Evolutionary conservation across 2,888 invertebrate genomes (phyloP), one percentile per base, ranked within the genome.

Genomic region (Suillia variegata): DNA sequence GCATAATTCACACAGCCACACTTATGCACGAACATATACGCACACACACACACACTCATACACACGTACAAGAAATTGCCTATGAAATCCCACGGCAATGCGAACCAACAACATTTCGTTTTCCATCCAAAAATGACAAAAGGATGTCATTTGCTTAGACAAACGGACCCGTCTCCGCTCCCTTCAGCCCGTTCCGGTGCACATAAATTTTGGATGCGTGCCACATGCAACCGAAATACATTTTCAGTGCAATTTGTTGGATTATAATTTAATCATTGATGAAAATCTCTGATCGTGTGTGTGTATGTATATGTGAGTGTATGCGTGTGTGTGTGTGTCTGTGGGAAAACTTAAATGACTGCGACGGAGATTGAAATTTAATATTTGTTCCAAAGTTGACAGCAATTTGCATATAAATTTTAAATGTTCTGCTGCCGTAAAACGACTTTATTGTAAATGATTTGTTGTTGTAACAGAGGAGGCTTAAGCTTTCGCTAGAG

Each of bases 81-180:
- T 13, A 5, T n/a, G n/a, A 8, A 38, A 38, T 38, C n/a, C 12
- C 38, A 38, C 8, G 38, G 15, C 38, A 38, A 5, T 8, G n/a
- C 4, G 13, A 31, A 31, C 38, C 8, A 38, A n/a, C 12, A 38
- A 38, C 38, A 38, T 4, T 13, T 8, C n/a, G n/a, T 38, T 13
- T 38, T 20, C 45, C 18, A 45, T 2, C 20, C 5, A 20, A 45
- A 20, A 45, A 17, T 45, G 45, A 45, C 45, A 45, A 45, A 45
- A 45, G 45, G 45, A 45, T 45, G 45, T 45, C 45, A 45, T 45
- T 45, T 45, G 20, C 45, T 45, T 18, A 45, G 45, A 45, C 45
- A 17, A 26, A 26, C 26, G n/a, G n/a, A n/a, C n/a, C n/a, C n/a
- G n/a, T n/a, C n/a, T n/a, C n/a, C n/a, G n/a, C n/a, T n/a, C n/a